phyloP scores from a whole-genome alignment of 2,888 invertebrate species.

The Liopterus haemorrhoidalis region DNA sequence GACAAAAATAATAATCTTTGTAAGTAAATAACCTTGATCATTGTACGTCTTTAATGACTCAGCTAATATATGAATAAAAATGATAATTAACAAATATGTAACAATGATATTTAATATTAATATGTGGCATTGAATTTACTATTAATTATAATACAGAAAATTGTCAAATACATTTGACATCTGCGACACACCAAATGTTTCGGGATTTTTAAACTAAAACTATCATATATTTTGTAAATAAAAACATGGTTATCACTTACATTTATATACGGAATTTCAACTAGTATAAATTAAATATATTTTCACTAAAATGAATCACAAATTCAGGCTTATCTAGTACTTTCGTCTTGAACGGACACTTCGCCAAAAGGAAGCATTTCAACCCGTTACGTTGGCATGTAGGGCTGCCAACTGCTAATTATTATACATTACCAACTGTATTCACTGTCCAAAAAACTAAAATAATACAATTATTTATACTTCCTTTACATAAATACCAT shows the following conservation, averaged over 20 bases:
- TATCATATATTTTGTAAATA: neutral
- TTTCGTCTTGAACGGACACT: conserved; percentile 21
- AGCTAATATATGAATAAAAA: conserved; percentile 27
- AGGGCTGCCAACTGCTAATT: conserved; percentile 13
- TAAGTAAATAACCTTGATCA: conserved; percentile 31
- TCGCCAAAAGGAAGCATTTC: conserved; percentile 22
- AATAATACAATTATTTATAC: neutral
- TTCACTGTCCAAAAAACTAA: neutral
- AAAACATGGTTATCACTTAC: conserved; percentile 9
- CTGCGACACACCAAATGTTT: conserved; percentile 1
- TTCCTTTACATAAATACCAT: neutral
- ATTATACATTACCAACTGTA: neutral
- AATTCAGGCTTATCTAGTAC: conserved; percentile 19
- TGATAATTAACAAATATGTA: neutral
- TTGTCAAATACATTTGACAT: too few species aligned
- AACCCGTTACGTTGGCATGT: conserved; percentile 21
- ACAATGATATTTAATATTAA: neutral
- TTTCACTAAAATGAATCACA: conserved; percentile 19
- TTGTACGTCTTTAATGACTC: conserved; percentile 30
- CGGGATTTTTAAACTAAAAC: too few species aligned
- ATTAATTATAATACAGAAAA: too few species aligned
- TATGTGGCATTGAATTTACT: too few species aligned
- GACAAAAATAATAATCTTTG: too few species aligned
- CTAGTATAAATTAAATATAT: neutral
- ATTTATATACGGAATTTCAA: neutral